Evolutionary conservation across 2,888 invertebrate species (phyloP).

Genomic region (Oxystoma pomonae): DNA sequence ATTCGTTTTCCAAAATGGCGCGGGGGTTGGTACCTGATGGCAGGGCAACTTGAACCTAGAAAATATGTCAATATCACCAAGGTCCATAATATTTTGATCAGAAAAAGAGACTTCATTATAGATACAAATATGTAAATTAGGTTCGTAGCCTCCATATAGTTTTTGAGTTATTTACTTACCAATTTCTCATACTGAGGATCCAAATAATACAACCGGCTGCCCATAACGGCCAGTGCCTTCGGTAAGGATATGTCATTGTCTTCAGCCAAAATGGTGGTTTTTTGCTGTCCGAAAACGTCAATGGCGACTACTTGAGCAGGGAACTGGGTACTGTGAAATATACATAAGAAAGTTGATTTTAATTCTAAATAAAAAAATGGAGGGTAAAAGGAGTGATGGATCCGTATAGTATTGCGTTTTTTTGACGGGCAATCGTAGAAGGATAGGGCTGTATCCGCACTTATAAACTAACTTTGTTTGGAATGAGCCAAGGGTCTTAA

Average conservation of each 20-base stretch:
- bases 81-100: too few relatives aligned
- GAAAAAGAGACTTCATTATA: too few relatives aligned
- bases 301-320: conserved; percentile 69
- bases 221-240: conserved; percentile 76
- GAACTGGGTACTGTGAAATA: conserved; percentile 60
- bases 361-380: too few relatives aligned
- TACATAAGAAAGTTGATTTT: not conserved
- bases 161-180: not conserved
- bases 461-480: too few relatives aligned
- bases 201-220: conserved; percentile 78
- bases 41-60: conserved; percentile 73
- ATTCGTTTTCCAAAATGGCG: conserved; percentile 77
- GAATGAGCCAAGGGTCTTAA: too few relatives aligned
- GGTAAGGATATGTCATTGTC: conserved; percentile 71
- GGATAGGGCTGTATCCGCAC: too few relatives aligned
- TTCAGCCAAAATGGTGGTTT: conserved; percentile 63
- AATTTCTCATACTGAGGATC: conserved; percentile 90
- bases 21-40: conserved; percentile 75
- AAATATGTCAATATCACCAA: too few relatives aligned
- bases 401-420: too few relatives aligned
- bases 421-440: too few relatives aligned
- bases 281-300: conserved; percentile 63
- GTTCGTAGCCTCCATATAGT: too few relatives aligned
- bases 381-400: too few relatives aligned
- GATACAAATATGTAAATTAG: too few relatives aligned